Evolutionary conservation across 2,888 invertebrate genomes (phyloP).

Genomic region (Netelia melanura): DNA sequence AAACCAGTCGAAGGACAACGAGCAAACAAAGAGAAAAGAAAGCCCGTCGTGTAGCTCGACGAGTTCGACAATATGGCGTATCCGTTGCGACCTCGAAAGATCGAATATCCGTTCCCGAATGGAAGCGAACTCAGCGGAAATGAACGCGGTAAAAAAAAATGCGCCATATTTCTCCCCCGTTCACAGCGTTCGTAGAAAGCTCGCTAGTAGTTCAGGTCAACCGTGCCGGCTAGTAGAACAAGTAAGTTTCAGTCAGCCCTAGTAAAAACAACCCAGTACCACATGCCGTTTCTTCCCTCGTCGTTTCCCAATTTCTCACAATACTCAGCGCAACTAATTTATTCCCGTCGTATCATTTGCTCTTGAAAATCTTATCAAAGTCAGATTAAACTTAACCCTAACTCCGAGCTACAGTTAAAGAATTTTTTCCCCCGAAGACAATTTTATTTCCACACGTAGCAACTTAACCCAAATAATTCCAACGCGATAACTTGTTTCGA

Average conservation of each 20-base stretch:
- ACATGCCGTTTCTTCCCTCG: background rate
- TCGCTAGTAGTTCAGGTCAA: conserved; percentile 42
- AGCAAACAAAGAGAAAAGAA: conserved; percentile 2
- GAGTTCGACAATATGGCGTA: conserved; percentile 19
- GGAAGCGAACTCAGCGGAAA: conserved; percentile 5
- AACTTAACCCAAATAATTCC: no score
- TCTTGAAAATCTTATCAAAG: background rate
- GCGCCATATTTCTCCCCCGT: background rate
- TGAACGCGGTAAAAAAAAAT: conserved; percentile 22
- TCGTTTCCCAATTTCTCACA: background rate
- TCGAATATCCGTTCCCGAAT: conserved; percentile 21
- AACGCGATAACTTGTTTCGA: background rate
- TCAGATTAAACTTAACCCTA: background rate
- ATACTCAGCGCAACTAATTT: background rate
- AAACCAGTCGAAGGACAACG: conserved; percentile 18
- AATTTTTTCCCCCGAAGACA: background rate
- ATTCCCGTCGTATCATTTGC: no score
- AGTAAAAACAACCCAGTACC: conserved; percentile 3
- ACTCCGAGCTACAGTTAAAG: background rate
- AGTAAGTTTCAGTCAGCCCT: background rate
- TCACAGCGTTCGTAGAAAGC: background rate
- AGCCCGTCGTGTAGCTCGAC: conserved; percentile 4
- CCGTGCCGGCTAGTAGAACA: conserved; percentile 30
- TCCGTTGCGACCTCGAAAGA: background rate
- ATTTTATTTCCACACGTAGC: background rate